Conservation (phyloP, 2,113 vertebrate genomes). For the Oreocharis arfaki region DNA sequence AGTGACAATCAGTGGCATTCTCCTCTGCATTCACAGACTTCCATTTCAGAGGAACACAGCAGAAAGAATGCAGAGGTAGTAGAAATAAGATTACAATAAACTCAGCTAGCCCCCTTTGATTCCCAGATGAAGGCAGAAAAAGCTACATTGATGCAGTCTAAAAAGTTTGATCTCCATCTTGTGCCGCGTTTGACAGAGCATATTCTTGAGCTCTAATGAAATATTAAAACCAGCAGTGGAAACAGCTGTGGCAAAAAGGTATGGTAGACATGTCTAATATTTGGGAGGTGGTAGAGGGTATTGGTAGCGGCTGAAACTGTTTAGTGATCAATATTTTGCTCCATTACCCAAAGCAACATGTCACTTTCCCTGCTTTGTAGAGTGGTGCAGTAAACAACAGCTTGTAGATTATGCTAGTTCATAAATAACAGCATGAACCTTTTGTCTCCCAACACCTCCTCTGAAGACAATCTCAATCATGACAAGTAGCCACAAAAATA, state of each 20-base stretch:
- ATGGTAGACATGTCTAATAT: background rate
- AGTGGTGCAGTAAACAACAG: background rate
- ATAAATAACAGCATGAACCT: background rate
- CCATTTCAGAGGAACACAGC: background rate
- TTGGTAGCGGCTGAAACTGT: background rate
- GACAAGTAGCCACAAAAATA: background rate
- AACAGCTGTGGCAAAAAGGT: background rate
- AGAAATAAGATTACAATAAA: background rate
- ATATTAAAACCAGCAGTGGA: background rate
- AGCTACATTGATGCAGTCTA: accelerated
- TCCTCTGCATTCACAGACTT: background rate
- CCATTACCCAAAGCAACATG: background rate
- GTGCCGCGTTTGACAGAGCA: background rate
- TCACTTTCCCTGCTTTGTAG: background rate
- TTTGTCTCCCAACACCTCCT: background rate
- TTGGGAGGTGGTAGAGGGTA: background rate
- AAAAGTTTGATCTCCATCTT: background rate
- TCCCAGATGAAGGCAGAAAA: background rate
- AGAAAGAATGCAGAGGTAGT: background rate
- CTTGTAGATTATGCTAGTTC: background rate
- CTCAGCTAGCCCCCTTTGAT: background rate
- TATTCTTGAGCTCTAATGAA: background rate
- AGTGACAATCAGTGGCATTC: background rate
- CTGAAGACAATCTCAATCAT: background rate
- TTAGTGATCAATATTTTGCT: background rate